Conservation (phyloP, 2,113 vertebrate genomes). For the Gallinago media region DNA sequence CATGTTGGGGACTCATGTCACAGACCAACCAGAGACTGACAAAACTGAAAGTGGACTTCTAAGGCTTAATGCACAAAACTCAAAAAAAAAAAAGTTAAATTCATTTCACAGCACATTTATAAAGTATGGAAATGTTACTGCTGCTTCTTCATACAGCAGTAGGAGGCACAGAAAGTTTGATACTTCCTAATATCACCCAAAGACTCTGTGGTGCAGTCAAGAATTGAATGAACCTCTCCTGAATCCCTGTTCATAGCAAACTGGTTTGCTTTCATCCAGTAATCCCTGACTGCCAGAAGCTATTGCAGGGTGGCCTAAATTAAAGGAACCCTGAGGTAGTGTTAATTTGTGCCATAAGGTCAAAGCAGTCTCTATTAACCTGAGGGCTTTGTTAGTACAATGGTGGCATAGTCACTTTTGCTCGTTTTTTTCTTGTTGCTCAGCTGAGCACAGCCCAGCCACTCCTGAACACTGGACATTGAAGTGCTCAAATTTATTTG, state of each 20-base stretch:
- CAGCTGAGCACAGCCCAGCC: not conserved
- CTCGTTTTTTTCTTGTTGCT: not conserved
- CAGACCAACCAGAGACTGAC: not conserved
- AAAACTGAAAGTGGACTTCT: not conserved
- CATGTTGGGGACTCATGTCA: not conserved
- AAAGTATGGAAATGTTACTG: not conserved
- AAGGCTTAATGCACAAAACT: rapidly evolving
- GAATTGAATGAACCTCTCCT: not conserved
- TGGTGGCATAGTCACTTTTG: not conserved
- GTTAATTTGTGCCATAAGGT: conserved; percentile 33
- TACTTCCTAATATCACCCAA: not conserved
- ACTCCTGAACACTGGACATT: not conserved
- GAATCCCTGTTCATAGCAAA: not conserved
- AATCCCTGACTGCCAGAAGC: conserved; percentile 1
- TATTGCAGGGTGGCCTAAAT: conserved; percentile 35
- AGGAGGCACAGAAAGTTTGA: not conserved
- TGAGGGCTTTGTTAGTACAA: not conserved
- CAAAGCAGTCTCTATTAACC: conserved; percentile 19
- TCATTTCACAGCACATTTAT: not conserved
- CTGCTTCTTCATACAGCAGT: not conserved
- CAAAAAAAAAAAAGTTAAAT: not conserved
- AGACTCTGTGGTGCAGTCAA: not conserved
- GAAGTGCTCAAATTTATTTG: not conserved
- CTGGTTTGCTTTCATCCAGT: not conserved
- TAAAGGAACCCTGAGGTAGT: conserved; percentile 24